These are phyloP conservation scores for Pachypsylla venusta DNA, from an alignment of 1,140 invertebrate species.

Conservation along the genomic window DNA sequence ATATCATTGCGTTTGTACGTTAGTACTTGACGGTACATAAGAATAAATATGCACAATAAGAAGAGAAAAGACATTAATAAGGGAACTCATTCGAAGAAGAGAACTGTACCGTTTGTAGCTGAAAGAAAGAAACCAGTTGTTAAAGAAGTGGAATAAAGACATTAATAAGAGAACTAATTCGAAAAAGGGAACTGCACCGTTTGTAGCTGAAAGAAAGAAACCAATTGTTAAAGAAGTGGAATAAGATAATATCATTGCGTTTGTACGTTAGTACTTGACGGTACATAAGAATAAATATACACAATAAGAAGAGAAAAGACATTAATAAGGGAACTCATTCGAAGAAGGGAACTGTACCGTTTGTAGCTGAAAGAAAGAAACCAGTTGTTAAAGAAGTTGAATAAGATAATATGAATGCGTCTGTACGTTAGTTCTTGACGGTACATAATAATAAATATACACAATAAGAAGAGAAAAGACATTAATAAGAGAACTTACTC, in stretches of 20 bases:
- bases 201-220: no score
- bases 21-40: neutral
- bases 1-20: neutral
- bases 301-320: slow-evolving; percentile 33
- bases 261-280: no score
- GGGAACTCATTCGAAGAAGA: slow-evolving; percentile 67
- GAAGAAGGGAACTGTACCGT: slow-evolving; percentile 64
- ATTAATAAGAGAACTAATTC: no score
- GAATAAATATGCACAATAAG: neutral
- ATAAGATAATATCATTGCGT: neutral
- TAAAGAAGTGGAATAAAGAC: slow-evolving; percentile 46
- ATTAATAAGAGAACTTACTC: slow-evolving; percentile 70
- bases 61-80: slow-evolving; percentile 51
- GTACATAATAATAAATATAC: no score
- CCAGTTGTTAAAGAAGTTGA: slow-evolving; percentile 57
- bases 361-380: slow-evolving; percentile 56
- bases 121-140: slow-evolving; percentile 63
- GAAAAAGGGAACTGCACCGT: no score
- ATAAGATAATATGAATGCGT: no score
- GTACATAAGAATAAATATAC: neutral
- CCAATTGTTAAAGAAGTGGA: neutral
- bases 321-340: slow-evolving; percentile 70
- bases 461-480: slow-evolving; percentile 34
- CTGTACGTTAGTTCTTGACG: no score
- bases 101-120: slow-evolving; percentile 55